Conservation (phyloP, 2,888 invertebrate genomes). For the Zaprionus lineosus region DNA sequence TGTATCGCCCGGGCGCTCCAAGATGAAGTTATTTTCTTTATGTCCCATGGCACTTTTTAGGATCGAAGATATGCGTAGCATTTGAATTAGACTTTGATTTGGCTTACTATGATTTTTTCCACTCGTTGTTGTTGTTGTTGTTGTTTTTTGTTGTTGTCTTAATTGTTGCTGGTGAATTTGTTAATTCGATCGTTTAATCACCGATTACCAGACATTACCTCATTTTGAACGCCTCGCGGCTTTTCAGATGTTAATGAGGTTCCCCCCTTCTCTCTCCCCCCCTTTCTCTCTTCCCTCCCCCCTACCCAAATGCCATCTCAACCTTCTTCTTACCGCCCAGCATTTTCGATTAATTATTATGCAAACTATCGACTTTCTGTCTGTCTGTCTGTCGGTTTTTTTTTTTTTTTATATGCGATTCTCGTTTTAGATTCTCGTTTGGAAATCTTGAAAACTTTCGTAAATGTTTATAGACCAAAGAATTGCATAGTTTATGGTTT, state of each 20-base stretch:
- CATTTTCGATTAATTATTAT: constrained; percentile 42
- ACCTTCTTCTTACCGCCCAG: no score
- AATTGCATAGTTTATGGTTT: no score
- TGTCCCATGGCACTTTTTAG: constrained; percentile 9
- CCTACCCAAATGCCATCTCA: no score
- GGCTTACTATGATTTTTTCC: background rate
- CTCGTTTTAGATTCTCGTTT: no score
- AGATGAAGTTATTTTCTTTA: constrained; percentile 30
- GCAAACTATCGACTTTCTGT: constrained; percentile 36
- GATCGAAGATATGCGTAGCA: background rate
- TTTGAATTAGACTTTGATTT: constrained; percentile 45
- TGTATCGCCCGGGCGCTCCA: constrained; percentile 23
- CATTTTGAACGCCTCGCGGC: constrained; percentile 38
- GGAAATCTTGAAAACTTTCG: no score
- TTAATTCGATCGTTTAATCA: constrained; percentile 41
- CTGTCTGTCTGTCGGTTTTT: no score
- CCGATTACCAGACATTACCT: constrained; percentile 56
- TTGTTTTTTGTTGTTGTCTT: constrained; percentile 9
- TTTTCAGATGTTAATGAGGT: constrained; percentile 52
- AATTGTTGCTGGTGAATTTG: constrained; percentile 29
- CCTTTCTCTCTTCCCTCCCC: constrained; percentile 25
- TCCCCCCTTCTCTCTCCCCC: constrained; percentile 20
- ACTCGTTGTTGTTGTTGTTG: background rate
- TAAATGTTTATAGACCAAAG: no score
- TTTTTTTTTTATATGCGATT: no score